Base-by-base conservation (phyloP, 1,140 invertebrate species). In the Drosophila persimilis region DNA sequence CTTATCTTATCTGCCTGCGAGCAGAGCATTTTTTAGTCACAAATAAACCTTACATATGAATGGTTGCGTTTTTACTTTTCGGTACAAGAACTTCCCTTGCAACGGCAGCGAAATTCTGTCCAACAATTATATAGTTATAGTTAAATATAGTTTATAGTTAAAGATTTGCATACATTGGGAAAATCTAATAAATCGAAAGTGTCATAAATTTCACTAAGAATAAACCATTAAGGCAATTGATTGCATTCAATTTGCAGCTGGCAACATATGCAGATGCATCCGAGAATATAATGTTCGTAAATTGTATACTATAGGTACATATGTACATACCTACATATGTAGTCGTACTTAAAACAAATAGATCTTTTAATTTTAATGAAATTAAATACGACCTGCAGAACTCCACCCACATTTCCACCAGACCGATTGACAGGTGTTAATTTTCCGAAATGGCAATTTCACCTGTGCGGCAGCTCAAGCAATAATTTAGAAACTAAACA, bases 371-470 rank as follows among this genome's bases (percentile, higher is more conserved):
- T 53, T 63, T 66, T 52, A 64, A 74, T 74, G 46, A 77, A 60
- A 60, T 29, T 43, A 35, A 43, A 78, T 57, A 60, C 51, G 31
- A 58, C 39, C n/a, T 17, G 31, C 39, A 31, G 26, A 43, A 7
- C 22, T 22, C 9, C 44, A 45, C 26, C 11, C 50, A 45, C 11
- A 46, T 39, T 2, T 8, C 24, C 24, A 29, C 17, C 47, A 24
- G 15, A 60, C 66, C 35, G 43, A 62, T 44, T 52, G 65, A 54
- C 80, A 80, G 72, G 72, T 85, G 80, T 80, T 83, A 67, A 67
- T 77, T 77, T 26, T 26, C 24, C 24, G 24, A 26, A 26, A 26
- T 26, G 24, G 24, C 24, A 26, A 26, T 26, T 26, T 26, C 24
- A 26, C 24, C 24, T 26, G 24, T 5, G 3, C 24, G 24, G 24